Conservation (phyloP, 2,113 vertebrate genomes). For the Crotalus tigris region DNA sequence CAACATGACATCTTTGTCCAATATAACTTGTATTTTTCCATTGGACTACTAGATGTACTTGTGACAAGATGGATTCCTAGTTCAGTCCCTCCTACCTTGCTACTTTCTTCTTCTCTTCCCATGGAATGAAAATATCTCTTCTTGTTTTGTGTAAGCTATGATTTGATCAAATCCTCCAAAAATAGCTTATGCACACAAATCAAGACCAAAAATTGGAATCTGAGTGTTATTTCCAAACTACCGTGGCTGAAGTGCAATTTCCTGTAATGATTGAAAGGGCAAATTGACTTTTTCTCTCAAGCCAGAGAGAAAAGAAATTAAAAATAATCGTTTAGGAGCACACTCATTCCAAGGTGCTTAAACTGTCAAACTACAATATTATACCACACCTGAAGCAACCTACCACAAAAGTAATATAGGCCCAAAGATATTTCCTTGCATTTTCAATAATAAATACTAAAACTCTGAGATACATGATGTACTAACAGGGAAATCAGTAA, state of each 20-base stretch:
- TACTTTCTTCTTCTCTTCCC: neutral
- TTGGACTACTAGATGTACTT: neutral
- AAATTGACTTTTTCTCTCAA: neutral
- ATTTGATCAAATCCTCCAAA: neutral
- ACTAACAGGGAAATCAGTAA: neutral
- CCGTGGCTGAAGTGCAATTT: neutral
- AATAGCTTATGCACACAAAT: neutral
- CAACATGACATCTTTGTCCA: neutral
- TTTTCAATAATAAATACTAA: neutral
- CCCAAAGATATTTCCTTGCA: too few species aligned
- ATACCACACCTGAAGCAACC: neutral
- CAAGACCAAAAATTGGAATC: neutral
- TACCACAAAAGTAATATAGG: neutral
- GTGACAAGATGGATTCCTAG: neutral
- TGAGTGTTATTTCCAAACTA: neutral
- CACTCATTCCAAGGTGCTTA: neutral
- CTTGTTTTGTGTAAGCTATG: neutral
- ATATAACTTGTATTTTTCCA: neutral
- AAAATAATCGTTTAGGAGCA: neutral
- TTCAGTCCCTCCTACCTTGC: neutral
- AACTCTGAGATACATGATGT: neutral
- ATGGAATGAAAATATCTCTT: neutral
- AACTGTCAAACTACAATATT: neutral
- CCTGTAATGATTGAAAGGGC: neutral
- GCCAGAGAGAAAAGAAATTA: neutral